A percentile compares a stretch with the other conserved stretches of the same genome.
Evolutionary conservation across 1,140 invertebrate species (phyloP).

Genomic region (Drosophila seguyi): DNA sequence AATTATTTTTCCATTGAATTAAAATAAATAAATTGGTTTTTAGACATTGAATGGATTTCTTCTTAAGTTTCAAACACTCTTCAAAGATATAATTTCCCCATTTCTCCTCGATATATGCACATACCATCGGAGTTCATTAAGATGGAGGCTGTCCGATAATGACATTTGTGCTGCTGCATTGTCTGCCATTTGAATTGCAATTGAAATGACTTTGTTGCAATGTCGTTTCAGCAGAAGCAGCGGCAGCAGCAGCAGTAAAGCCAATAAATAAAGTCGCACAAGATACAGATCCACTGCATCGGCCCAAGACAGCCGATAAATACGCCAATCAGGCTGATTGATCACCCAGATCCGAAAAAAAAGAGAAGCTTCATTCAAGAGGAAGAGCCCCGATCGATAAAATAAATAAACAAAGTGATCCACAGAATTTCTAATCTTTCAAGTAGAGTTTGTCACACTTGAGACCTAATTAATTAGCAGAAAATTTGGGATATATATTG

Average conservation of each 20-base stretch:
- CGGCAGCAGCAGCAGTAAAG: constrained; percentile 7
- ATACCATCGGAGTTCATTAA: constrained; percentile 33
- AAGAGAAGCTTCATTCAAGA: constrained; percentile 3
- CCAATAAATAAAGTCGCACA: constrained; percentile 50
- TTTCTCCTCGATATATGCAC: background rate
- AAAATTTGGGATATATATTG: background rate
- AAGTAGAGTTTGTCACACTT: constrained; percentile 2
- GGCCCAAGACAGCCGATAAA: constrained; percentile 28
- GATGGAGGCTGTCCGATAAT: constrained; percentile 63
- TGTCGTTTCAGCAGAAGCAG: constrained; percentile 47
- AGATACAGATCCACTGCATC: constrained; percentile 7
- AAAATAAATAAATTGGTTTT: no score
- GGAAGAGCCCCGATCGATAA: background rate
- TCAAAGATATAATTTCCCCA: background rate
- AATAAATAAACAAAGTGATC: constrained; percentile 12
- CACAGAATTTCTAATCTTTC: background rate
- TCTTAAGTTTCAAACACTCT: no score
- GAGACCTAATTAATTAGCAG: background rate
- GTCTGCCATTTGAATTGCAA: constrained; percentile 68
- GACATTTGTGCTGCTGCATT: constrained; percentile 52
- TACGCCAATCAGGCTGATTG: constrained; percentile 26
- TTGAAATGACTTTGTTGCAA: constrained; percentile 83
- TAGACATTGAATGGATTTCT: no score
- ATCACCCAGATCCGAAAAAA: constrained; percentile 13
- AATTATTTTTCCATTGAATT: no score